phyloP scores from a whole-genome alignment of 2,113 vertebrate species.

The Sylvicapra grimmia region DNA sequence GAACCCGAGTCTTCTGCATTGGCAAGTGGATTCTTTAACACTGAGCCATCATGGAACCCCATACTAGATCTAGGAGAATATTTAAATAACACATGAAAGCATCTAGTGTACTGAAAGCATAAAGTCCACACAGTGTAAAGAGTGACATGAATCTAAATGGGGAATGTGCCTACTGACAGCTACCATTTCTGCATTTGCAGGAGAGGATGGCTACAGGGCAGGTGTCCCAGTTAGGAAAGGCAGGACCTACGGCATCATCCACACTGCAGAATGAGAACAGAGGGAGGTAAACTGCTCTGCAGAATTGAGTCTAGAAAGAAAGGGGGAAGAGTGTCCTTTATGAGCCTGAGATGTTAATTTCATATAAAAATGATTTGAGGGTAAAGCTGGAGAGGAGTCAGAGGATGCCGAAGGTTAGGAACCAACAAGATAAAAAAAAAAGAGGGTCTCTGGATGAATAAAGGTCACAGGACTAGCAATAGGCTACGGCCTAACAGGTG shows the following conservation, averaged over 20 bases:
- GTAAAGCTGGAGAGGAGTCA: background rate
- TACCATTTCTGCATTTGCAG: background rate
- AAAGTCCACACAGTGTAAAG: background rate
- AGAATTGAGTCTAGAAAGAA: background rate
- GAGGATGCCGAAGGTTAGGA: rapidly evolving
- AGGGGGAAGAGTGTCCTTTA: background rate
- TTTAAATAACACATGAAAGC: background rate
- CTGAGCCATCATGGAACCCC: background rate
- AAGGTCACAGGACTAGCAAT: background rate
- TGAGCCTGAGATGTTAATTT: background rate
- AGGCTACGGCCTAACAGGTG: rapidly evolving
- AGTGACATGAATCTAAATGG: background rate
- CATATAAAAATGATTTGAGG: background rate
- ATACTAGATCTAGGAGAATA: background rate
- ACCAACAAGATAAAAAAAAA: background rate
- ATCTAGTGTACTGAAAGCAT: background rate
- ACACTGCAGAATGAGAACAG: background rate
- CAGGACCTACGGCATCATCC: rapidly evolving
- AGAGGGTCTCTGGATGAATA: background rate
- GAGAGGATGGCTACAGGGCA: too few relatives aligned
- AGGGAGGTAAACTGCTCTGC: background rate
- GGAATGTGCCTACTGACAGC: background rate
- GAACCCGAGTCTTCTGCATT: background rate
- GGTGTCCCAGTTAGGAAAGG: background rate
- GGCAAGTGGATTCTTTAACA: background rate